Base-by-base conservation (phyloP, 2,888 invertebrate species). In the Sinodicranocentrus sp. region DNA sequence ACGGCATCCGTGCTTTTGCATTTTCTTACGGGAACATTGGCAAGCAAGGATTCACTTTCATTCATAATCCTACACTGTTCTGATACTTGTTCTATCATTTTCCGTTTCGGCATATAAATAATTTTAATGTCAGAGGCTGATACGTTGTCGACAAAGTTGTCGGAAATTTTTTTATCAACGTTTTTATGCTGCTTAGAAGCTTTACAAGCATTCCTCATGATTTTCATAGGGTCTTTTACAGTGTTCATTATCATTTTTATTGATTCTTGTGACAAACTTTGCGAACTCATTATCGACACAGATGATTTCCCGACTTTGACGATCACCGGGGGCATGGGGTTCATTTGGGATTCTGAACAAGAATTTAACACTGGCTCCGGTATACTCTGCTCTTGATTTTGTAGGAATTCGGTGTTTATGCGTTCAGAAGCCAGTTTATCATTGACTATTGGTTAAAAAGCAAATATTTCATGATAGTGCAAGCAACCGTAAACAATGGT, bases 1-100 rank as follows among this genome's bases (percentile, higher is more conserved):
- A 84, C 48, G 3, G 84, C 80, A 23, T 76, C 76, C 0, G 84
- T 84, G 57, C 84, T 84, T 57, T 54, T 61, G 39, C 84, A 84
- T 23, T 48, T 79, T 43, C 84, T 75, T 15, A 54, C 39, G 15
- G 80, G 80, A 17, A 82, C 57, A n/a, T 28, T 76, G 0, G 15
- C 33, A 0, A 59, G 21, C 25, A 59, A 73, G 1, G 72, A 72
- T 2, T 80, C 72, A 10, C 21, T 44, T 10, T 59, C 71, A 6
- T 80, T 71, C 19, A 63, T 39, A 0, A 15, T 61, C 63, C 71
- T 63, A 21, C 65, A 71, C 0, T 71, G 79, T 17, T 80, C 65
- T 25, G 79, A 78, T 5, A 19, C 5, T 44, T 57, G 78, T n/a
- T 59, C 57, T 8, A 70, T 21, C 57, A 65, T 54, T 57, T 72